phyloP scores from a whole-genome alignment of 2,797 vertebrate genomes.

The Xiphorhynchus erythropygius region DNA sequence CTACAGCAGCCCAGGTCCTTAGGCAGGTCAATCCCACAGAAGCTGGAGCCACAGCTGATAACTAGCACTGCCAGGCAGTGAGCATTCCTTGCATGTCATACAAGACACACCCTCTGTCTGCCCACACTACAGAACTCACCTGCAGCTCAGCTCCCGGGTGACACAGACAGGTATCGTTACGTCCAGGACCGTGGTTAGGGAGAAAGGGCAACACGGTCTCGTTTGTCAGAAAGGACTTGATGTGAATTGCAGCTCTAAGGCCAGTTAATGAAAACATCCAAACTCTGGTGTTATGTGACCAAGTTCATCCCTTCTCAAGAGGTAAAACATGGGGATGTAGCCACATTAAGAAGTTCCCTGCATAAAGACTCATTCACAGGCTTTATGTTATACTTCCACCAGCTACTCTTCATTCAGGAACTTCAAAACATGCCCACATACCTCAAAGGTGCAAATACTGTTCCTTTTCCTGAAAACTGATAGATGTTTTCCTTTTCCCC shows the following conservation, averaged over 20 bases:
- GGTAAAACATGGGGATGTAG: neutral
- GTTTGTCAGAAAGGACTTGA: neutral
- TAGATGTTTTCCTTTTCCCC: neutral
- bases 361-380: neutral
- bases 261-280: neutral
- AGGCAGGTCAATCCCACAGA: neutral
- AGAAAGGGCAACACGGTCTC: neutral
- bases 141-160: neutral
- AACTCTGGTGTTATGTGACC: neutral
- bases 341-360: neutral
- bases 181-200: accelerated
- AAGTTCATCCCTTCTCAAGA: neutral
- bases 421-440: neutral
- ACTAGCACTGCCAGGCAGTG: neutral
- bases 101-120: neutral
- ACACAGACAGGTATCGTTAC: neutral
- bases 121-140: neutral
- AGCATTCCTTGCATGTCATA: neutral
- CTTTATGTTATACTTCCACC: neutral
- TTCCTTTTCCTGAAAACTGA: neutral
- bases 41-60: neutral
- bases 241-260: neutral
- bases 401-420: neutral
- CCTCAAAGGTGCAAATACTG: neutral
- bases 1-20: neutral